phyloP scores from a whole-genome alignment of 2,888 invertebrate genomes.

The Leptura quadrifasciata region DNA sequence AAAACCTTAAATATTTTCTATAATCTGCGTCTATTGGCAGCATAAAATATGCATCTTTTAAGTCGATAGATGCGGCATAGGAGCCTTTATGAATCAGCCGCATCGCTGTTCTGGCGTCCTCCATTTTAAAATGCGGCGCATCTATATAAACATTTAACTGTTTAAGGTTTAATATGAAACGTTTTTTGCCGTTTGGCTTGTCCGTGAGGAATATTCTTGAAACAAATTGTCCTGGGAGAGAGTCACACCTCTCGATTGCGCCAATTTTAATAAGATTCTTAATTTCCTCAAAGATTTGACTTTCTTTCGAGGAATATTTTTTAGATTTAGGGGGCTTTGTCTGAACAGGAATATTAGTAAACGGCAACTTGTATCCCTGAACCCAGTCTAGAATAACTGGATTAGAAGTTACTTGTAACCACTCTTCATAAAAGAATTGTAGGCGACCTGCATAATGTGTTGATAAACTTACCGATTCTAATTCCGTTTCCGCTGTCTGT shows the following conservation, averaged over 20 bases:
- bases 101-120: background rate
- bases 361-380: background rate
- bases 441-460: background rate
- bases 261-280: background rate
- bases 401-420: background rate
- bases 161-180: no score
- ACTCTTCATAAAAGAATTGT: background rate
- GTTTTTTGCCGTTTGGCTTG: no score
- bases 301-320: background rate
- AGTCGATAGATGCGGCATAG: background rate
- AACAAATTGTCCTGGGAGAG: no score
- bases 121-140: background rate
- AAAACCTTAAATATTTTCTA: background rate
- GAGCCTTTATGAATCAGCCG: background rate
- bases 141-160: slow-evolving; percentile 3
- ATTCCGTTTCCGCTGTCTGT: background rate
- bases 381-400: background rate
- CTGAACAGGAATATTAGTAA: background rate
- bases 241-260: background rate
- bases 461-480: background rate
- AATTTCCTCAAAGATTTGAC: background rate
- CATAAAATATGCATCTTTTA: background rate
- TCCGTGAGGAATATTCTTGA: no score
- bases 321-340: background rate
- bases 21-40: background rate